Evolutionary conservation across 2,888 invertebrate species (phyloP).

Genomic region (Melanophora roralis): DNA sequence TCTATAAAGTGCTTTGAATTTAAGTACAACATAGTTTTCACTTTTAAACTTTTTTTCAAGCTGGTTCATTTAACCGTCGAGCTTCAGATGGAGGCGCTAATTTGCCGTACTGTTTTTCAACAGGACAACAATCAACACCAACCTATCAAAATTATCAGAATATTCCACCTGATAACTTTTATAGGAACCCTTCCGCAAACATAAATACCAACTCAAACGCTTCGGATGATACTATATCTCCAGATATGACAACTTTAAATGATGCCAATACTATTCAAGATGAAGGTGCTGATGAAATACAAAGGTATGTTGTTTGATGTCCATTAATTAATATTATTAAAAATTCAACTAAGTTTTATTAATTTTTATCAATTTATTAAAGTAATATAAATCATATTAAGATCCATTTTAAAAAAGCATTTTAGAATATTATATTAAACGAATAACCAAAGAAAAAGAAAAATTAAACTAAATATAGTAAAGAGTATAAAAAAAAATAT

Average conservation of each 20-base stretch:
- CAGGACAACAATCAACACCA: constrained; percentile 68
- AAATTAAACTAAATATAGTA: no score
- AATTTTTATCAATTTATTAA: not conserved
- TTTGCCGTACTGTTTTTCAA: constrained; percentile 82
- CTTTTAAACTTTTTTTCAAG: constrained; percentile 10
- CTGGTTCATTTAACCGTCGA: constrained; percentile 89
- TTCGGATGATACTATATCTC: constrained; percentile 31
- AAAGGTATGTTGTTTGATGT: no score
- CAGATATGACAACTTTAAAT: constrained; percentile 26
- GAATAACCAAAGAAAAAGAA: no score
- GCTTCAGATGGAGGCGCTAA: constrained; percentile 98
- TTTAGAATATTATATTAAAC: no score
- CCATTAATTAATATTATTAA: no score
- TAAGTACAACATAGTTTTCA: no score
- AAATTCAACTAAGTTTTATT: not conserved
- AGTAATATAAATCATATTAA: no score
- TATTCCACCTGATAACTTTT: constrained; percentile 64
- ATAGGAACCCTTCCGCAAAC: constrained; percentile 67
- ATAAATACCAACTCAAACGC: constrained; percentile 53
- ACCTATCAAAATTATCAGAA: constrained; percentile 56
- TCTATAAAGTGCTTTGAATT: not conserved
- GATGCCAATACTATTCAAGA: constrained; percentile 62
- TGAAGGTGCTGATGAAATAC: constrained; percentile 76
- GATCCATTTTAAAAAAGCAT: no score
- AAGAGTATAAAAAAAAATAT: no score